Conservation (phyloP, 2,888 invertebrate genomes). For the Craniophora ligustri region DNA sequence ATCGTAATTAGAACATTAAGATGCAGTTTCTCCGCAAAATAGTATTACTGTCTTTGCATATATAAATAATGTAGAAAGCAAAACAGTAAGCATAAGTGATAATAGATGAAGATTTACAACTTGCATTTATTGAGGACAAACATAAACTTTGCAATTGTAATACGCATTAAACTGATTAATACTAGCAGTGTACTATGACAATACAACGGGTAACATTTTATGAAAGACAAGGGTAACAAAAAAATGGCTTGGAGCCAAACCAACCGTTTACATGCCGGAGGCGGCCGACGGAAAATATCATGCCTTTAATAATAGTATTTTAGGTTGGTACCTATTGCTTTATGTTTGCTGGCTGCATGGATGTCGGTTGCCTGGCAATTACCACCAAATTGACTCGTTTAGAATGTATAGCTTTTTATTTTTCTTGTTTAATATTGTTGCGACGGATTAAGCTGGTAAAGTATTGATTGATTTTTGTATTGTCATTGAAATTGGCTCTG, state of each 20-base stretch:
- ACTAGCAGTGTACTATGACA: slow-evolving; percentile 41
- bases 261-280: slow-evolving; percentile 64
- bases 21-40: background rate
- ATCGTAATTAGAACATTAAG: background rate
- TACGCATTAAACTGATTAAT: slow-evolving; percentile 54
- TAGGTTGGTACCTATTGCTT: slow-evolving; percentile 61
- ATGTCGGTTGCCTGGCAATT: slow-evolving; percentile 16
- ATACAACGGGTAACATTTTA: slow-evolving; percentile 61
- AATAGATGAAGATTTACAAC: slow-evolving; percentile 46
- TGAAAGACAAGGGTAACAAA: slow-evolving; percentile 62
- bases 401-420: background rate
- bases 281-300: slow-evolving; percentile 70
- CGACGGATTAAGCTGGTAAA: background rate
- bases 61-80: slow-evolving; percentile 8
- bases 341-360: slow-evolving; percentile 50
- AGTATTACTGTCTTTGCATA: slow-evolving; percentile 8
- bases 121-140: slow-evolving; percentile 38
- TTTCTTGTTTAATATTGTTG: background rate
- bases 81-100: slow-evolving; percentile 30
- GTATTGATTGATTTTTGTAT: too few species aligned
- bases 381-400: slow-evolving; percentile 26
- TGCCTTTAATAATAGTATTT: slow-evolving; percentile 63
- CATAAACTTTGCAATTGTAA: slow-evolving; percentile 51
- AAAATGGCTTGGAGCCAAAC: slow-evolving; percentile 74
- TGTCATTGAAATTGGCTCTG: too few species aligned